Percentiles rank a stretch among this genome's conserved stretches.
These are phyloP conservation scores for Dendrolimus pini DNA, from an alignment of 2,888 invertebrate species.

Conservation along the genomic window DNA sequence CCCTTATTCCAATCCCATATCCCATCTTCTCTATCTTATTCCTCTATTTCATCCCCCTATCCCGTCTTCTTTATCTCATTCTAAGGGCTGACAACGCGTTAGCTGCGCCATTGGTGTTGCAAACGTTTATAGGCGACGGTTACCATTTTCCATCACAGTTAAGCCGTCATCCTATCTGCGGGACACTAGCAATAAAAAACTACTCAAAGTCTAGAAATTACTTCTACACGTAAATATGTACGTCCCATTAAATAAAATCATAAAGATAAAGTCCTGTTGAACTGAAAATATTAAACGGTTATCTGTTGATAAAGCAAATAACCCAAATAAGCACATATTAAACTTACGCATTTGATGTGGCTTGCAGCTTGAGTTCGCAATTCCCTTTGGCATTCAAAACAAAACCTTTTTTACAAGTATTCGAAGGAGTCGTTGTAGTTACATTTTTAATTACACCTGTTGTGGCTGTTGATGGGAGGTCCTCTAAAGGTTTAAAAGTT, in stretches of 20 bases:
- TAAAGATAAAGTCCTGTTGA: neutral
- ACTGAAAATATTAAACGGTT: neutral
- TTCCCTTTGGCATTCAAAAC: slow-evolving; percentile 51
- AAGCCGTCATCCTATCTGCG: too few species aligned
- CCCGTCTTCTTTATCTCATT: too few species aligned
- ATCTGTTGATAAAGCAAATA: neutral
- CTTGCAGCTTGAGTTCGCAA: slow-evolving; percentile 55
- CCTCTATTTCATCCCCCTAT: too few species aligned
- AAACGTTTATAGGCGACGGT: too few species aligned
- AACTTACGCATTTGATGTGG: slow-evolving; percentile 61
- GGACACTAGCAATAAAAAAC: too few species aligned
- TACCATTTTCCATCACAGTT: too few species aligned
- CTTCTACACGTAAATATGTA: too few species aligned
- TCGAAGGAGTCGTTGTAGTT: slow-evolving; percentile 16
- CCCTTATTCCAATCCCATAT: too few species aligned
- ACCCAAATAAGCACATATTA: slow-evolving; percentile 3
- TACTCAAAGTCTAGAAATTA: too few species aligned
- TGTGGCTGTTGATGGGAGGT: neutral
- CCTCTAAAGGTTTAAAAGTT: slow-evolving; percentile 2
- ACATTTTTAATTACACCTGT: slow-evolving; percentile 3
- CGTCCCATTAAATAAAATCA: neutral
- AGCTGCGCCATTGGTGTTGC: too few species aligned
- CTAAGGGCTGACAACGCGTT: too few species aligned
- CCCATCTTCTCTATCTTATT: too few species aligned
- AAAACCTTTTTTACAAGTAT: slow-evolving; percentile 57